phyloP scores from a whole-genome alignment of 2,888 invertebrate species.

The Chalcis sispes region DNA sequence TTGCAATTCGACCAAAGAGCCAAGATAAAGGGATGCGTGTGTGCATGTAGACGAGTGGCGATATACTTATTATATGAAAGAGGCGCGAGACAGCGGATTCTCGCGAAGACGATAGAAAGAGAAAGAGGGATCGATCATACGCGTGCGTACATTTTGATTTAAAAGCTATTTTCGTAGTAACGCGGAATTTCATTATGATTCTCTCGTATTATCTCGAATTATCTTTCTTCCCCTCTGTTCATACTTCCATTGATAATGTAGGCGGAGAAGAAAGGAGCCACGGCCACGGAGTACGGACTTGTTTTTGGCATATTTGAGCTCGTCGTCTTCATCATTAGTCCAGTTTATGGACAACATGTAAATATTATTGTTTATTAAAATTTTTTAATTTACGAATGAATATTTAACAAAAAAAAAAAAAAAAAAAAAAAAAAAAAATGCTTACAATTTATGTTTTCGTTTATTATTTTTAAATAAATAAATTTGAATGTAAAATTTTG shows the following conservation, averaged over 20 bases:
- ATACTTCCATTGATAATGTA: conserved; percentile 68
- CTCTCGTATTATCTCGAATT: conserved; percentile 1
- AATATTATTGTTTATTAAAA: conserved; percentile 66
- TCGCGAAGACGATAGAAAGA: neutral
- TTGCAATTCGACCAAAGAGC: conserved; percentile 43
- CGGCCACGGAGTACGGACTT: conserved; percentile 89
- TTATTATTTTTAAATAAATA: no score
- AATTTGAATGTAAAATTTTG: no score
- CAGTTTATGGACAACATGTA: conserved; percentile 87
- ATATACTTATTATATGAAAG: conserved; percentile 6
- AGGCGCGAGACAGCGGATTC: neutral
- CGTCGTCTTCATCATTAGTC: conserved; percentile 88
- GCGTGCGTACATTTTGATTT: no score
- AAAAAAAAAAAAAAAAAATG: no score
- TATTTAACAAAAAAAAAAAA: no score
- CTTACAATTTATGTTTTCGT: no score
- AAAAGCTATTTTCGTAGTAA: conserved; percentile 17
- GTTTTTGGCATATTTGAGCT: conserved; percentile 93
- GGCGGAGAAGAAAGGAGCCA: conserved; percentile 89
- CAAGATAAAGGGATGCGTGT: no score
- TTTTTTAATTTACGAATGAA: no score
- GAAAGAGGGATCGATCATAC: neutral
- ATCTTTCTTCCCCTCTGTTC: neutral
- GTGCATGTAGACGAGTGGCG: neutral
- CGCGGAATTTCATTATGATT: conserved; percentile 26